These are phyloP conservation scores for Deroptyus accipitrinus DNA, from an alignment of 2,113 vertebrate genomes.

Conservation along the genomic window DNA sequence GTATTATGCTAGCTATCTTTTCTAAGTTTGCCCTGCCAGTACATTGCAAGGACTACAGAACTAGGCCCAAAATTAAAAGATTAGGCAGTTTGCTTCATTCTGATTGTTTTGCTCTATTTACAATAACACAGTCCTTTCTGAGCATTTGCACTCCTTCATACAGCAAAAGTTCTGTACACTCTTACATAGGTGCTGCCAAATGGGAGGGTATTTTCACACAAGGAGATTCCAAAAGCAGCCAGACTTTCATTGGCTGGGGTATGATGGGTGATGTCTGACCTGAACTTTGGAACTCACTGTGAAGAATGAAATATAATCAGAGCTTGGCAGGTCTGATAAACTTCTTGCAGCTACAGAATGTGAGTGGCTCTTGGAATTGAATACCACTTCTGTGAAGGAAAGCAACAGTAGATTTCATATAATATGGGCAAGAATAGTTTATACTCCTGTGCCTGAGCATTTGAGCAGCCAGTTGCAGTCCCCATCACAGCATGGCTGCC, in stretches of 20 bases:
- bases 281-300: not conserved
- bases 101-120: not conserved
- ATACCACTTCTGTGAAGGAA: not conserved
- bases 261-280: not conserved
- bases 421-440: not conserved
- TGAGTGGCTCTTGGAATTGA: not conserved
- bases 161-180: not conserved
- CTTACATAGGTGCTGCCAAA: not conserved
- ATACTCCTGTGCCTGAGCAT: not conserved
- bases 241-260: not conserved
- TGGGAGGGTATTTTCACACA: not conserved
- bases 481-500: rapidly evolving
- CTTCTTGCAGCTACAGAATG: not conserved
- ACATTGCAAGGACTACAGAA: not conserved
- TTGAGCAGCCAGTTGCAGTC: not conserved
- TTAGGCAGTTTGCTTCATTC: not conserved
- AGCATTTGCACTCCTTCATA: not conserved
- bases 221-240: not conserved
- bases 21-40: not conserved
- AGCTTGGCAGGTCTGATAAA: constrained; percentile 22
- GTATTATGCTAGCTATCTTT: not conserved
- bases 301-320: not conserved
- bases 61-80: not conserved
- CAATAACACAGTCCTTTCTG: not conserved
- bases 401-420: not conserved